Base-by-base conservation (phyloP, 1,140 invertebrate species). In the Cyrtorhinus lividipennis region DNA sequence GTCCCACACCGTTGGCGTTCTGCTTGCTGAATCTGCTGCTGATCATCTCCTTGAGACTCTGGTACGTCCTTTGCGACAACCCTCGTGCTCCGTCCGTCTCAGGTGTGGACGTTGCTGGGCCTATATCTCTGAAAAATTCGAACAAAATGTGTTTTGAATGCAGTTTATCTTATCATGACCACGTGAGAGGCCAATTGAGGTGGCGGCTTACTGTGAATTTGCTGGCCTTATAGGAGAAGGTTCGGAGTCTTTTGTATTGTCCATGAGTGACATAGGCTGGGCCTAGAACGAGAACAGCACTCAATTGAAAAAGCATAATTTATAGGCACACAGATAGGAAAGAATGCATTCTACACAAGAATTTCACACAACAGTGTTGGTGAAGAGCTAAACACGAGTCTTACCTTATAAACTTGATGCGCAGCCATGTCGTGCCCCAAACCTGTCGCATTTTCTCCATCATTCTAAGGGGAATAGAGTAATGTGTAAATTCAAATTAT, bases 1-100 rank as follows among this genome's bases (percentile, higher is more conserved):
- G 15, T 57, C 45, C 61, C 62, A 12, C 61, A 57, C 38, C 65
- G 66, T 46, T 64, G 26, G 48, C 18, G 53, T 63, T 56, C 63
- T 59, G 56, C 59, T 68, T 69, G 61, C 83, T 85, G 71, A 90
- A 89, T 70, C 83, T 82, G 73, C 83, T 87, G 2, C 86, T 87
- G 69, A 90, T 86, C 78, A 90, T 88, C 70, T 88, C 87, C 76
- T 88, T 89, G 61, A 90, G 81, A 22, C 86, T 85, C 69, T 88
- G 84, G 70, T 89, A 90, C 0, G 87, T 89, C 72, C 86, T 46
- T 2, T 73, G 67, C 15, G 73, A 71, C 59, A 75, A 72, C 30
- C 71, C 68, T 59, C 72, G 71, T 25, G 25, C 27, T 12, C 62
- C 59, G 38, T 66, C 68, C 1, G 56, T 59, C 56, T 70, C 69